These are phyloP conservation scores for western clawed frog (Xenopus tropicalis) DNA, from an alignment of 2,113 vertebrate genomes.

Conservation along the genomic window DNA sequence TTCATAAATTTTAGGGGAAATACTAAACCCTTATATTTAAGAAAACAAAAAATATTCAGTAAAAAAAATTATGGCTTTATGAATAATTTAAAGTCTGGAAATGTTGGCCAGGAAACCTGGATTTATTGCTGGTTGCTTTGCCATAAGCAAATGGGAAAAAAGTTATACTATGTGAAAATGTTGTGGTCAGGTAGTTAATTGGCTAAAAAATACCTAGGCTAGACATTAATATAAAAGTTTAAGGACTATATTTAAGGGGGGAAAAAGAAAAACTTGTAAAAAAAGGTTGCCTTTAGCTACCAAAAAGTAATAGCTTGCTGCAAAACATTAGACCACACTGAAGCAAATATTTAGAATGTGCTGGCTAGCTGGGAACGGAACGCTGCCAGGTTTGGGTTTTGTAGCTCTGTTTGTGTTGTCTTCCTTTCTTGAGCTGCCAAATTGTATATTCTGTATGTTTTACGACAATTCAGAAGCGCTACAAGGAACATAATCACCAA, in stretches of 20 bases:
- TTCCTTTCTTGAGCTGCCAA: neutral
- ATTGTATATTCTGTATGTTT: neutral
- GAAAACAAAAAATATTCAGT: constrained; percentile 9
- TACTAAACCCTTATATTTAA: constrained; percentile 16
- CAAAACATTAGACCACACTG: constrained; percentile 26
- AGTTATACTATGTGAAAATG: constrained; percentile 30
- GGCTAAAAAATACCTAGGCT: constrained; percentile 24
- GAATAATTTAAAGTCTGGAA: constrained; percentile 25
- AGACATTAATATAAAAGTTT: constrained; percentile 33
- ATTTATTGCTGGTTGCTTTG: constrained; percentile 27
- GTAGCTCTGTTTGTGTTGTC: neutral
- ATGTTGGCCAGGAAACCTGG: constrained; percentile 24
- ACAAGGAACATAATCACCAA: neutral
- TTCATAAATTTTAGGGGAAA: constrained; percentile 22
- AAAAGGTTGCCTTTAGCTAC: constrained; percentile 27
- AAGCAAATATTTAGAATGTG: constrained; percentile 20
- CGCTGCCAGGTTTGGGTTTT: neutral
- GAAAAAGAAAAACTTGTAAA: neutral
- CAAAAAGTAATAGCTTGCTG: constrained; percentile 21
- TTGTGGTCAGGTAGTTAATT: constrained; percentile 41
- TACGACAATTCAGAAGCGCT: neutral
- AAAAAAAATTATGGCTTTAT: constrained; percentile 22
- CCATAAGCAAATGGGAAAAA: constrained; percentile 21
- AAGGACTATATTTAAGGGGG: constrained; percentile 9
- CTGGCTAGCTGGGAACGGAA: neutral